Percentiles rank a stretch among this genome's conserved stretches.
phyloP scores from a whole-genome alignment of 92 coral and sea anemone species.

The Siderastrea radians region DNA sequence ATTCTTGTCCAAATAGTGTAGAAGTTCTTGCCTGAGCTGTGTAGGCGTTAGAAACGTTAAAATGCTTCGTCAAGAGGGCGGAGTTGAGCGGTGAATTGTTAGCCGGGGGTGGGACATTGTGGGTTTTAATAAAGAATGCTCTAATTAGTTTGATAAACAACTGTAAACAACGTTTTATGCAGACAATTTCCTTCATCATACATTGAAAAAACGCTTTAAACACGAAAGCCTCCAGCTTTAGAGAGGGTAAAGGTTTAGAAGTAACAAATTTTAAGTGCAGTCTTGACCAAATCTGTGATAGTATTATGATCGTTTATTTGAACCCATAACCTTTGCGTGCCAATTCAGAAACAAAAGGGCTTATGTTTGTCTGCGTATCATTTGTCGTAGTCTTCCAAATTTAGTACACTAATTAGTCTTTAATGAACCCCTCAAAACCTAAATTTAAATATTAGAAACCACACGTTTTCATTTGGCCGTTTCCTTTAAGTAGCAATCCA shows the following conservation, averaged over 20 bases:
- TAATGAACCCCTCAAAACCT: neutral
- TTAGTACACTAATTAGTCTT: neutral
- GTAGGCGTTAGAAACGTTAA: neutral
- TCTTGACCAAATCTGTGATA: neutral
- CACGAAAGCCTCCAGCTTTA: neutral
- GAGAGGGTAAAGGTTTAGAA: neutral
- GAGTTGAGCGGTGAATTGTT: constrained; percentile 34
- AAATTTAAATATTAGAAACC: neutral
- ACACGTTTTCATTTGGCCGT: neutral
- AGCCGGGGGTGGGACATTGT: constrained; percentile 47
- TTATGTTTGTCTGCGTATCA: constrained; percentile 27
- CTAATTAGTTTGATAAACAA: constrained; percentile 53
- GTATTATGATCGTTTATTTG: neutral
- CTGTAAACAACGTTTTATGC: constrained; percentile 32
- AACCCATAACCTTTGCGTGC: constrained; percentile 56
- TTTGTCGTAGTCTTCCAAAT: constrained; percentile 23
- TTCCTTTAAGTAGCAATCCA: neutral
- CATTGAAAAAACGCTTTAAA: neutral
- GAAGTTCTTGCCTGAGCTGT: neutral
- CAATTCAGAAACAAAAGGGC: neutral
- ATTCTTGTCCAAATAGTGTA: neutral
- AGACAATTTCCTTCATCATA: constrained; percentile 22
- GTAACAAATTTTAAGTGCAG: neutral
- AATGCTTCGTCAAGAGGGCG: constrained; percentile 40
- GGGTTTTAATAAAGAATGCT: constrained; percentile 39